Base-by-base conservation (phyloP, 2,888 invertebrate species). In the Heterodera filipjevi region DNA sequence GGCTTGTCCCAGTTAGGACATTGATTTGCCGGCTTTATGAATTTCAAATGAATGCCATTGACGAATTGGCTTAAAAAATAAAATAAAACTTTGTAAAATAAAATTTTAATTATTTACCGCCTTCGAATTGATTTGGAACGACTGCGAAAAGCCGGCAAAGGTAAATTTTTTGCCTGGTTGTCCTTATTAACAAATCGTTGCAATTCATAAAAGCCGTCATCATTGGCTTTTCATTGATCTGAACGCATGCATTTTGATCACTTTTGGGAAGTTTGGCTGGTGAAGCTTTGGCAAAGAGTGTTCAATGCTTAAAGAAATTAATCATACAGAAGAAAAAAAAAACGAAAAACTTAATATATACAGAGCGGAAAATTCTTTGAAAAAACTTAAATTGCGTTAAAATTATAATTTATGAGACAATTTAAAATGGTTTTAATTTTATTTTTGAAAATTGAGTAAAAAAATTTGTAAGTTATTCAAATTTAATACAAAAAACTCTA, bases 31-130 rank as follows among this genome's bases (percentile, higher is more conserved):
- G 78, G 78, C 59, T 78, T 78, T 16, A 78, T 75, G 44, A 78
- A 78, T 71, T 78, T 78, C 66, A 78, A 32, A 32, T 78, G 75
- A 27, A 78, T 78, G 5, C 78, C 78, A 39, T 78, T 78, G n/a
- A 78, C 78, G 22, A 78, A 64, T 73, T 59, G 64, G 5, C 73
- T 73, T 39, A 73, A 73, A 73, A 49, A n/a, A n/a, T n/a, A n/a
- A n/a, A n/a, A n/a, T n/a, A n/a, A n/a, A n/a, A n/a, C n/a, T n/a
- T n/a, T n/a, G n/a, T n/a, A n/a, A n/a, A n/a, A n/a, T n/a, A n/a
- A n/a, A n/a, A 1, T 39, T 39, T 39, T 39, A 2, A 39, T 10
- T 1, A 39, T 53, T 53, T 19, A 53, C 53, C 53, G 53, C 22
- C 22, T 53, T 22, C 53, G 53, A 53, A 53, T 53, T 53, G 53